phyloP scores from a whole-genome alignment of 2,888 invertebrate genomes.

The Folsomia manolachei region DNA sequence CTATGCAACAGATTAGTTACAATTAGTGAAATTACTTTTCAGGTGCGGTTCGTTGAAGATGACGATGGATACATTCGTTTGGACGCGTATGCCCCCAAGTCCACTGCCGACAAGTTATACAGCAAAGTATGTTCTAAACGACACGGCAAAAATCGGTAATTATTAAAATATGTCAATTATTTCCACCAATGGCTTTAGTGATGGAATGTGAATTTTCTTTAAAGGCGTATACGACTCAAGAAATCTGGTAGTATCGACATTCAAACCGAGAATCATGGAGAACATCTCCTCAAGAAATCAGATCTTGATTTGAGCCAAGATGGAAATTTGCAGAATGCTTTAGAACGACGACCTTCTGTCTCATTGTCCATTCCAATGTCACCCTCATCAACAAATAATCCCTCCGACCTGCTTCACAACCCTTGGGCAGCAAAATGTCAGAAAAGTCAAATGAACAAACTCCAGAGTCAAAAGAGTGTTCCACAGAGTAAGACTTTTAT shows the following conservation, averaged over 20 bases:
- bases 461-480: constrained; percentile 9
- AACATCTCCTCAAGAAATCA: background rate
- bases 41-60: constrained; percentile 55
- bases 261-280: constrained; percentile 45
- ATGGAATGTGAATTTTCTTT: no score
- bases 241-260: constrained; percentile 54
- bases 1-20: background rate
- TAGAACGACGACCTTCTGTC: background rate
- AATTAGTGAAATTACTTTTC: no score
- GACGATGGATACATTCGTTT: constrained; percentile 58
- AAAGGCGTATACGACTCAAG: constrained; percentile 54
- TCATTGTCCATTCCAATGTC: background rate
- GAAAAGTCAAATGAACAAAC: constrained; percentile 55
- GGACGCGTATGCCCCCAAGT: constrained; percentile 55
- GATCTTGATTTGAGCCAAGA: background rate
- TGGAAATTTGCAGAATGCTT: background rate
- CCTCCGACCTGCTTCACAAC: constrained; percentile 52
- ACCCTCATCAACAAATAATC: background rate
- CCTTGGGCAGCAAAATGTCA: constrained; percentile 61
- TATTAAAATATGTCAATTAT: background rate
- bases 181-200: no score
- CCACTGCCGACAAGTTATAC: constrained; percentile 48
- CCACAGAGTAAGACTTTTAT: background rate
- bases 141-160: constrained; percentile 41
- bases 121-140: constrained; percentile 38